phyloP scores from a whole-genome alignment of 2,113 vertebrate genomes.

The Noturus placidus region DNA sequence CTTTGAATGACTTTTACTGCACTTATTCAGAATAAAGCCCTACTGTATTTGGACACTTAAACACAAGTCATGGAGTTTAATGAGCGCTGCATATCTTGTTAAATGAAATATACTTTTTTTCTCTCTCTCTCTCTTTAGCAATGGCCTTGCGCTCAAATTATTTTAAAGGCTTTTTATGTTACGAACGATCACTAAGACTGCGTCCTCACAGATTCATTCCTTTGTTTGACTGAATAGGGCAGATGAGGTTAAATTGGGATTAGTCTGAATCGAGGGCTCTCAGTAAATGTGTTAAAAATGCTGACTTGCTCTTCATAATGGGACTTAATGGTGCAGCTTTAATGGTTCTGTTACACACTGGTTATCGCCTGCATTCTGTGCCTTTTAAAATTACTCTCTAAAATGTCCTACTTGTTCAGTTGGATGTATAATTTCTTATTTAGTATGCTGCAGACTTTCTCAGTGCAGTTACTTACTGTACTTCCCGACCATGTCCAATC shows the following conservation, averaged over 20 bases:
- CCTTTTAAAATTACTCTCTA: neutral
- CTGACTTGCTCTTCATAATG: neutral
- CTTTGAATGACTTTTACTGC: neutral
- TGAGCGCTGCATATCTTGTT: neutral
- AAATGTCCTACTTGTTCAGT: neutral
- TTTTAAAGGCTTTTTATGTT: neutral
- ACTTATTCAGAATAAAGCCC: conserved; percentile 4
- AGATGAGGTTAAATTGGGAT: neutral
- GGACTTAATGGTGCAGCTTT: neutral
- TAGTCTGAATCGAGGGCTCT: neutral
- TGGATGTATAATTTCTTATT: neutral
- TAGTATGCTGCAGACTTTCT: neutral
- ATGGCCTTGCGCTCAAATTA: neutral
- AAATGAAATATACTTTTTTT: neutral
- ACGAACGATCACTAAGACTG: neutral
- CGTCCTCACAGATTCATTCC: neutral
- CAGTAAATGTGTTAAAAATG: neutral
- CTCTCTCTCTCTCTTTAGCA: neutral
- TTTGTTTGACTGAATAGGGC: neutral
- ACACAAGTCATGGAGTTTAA: neutral
- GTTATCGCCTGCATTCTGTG: neutral
- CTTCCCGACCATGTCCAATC: neutral
- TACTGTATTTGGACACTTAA: neutral
- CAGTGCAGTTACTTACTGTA: neutral
- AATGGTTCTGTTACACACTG: neutral